phyloP scores from a whole-genome alignment of 2,797 vertebrate species.

The Lycodopsis pacificus region DNA sequence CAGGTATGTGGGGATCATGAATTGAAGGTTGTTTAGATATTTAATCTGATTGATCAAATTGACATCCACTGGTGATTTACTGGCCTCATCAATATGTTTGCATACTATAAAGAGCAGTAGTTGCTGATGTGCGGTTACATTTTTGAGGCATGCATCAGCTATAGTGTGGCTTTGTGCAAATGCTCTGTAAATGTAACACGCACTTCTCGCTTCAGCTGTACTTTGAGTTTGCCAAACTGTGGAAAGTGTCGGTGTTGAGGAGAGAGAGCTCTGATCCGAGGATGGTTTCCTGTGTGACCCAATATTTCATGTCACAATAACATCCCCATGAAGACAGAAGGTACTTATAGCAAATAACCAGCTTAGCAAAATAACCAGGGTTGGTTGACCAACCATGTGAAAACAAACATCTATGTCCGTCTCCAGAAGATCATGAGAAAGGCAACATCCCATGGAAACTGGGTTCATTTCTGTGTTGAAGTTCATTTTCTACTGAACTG shows the following conservation, averaged over 20 bases:
- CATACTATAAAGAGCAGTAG: no score
- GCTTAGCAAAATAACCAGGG: slow-evolving; percentile 73
- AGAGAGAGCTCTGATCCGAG: slow-evolving; percentile 48
- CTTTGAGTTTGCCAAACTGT: background rate
- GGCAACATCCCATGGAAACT: slow-evolving; percentile 66
- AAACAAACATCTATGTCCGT: slow-evolving; percentile 76
- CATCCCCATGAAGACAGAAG: slow-evolving; percentile 59
- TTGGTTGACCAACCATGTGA: slow-evolving; percentile 61
- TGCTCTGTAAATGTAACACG: no score
- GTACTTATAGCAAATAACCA: slow-evolving; percentile 76
- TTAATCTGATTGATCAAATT: no score
- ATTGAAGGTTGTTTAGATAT: no score
- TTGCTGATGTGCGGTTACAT: no score
- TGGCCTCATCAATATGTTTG: no score
- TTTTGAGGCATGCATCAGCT: no score
- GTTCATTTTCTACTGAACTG: slow-evolving; percentile 44
- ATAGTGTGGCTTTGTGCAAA: no score
- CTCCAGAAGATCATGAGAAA: slow-evolving; percentile 65
- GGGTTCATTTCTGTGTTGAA: slow-evolving; percentile 52
- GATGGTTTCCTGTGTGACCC: slow-evolving; percentile 63
- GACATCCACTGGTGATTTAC: no score
- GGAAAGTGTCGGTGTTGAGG: background rate
- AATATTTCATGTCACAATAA: slow-evolving; percentile 65
- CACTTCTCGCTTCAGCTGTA: no score
- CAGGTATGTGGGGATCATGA: no score